Percentiles rank a stretch among this genome's conserved stretches.
Conservation (phyloP, 2,888 invertebrate genomes). For the Calliopum simillimum region DNA sequence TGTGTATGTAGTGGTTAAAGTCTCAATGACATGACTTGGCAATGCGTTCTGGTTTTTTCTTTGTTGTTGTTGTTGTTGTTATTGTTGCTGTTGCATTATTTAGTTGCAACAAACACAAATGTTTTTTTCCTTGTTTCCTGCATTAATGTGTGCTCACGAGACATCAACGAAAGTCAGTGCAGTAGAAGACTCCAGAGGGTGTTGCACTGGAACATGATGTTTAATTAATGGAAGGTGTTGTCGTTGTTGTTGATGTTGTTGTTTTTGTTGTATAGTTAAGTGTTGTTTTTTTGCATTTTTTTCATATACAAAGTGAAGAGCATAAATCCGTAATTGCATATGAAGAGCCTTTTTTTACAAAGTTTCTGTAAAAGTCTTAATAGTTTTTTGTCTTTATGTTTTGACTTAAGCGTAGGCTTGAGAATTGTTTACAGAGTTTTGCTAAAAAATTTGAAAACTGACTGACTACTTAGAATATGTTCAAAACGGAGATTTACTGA, state of each 20-base stretch:
- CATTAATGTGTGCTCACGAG: slow-evolving; percentile 19
- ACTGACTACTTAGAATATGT: too few relatives aligned
- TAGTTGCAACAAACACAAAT: slow-evolving; percentile 21
- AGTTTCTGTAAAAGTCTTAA: too few relatives aligned
- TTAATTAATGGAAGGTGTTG: slow-evolving; percentile 31
- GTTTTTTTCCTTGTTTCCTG: slow-evolving; percentile 20
- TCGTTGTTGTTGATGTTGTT: neutral
- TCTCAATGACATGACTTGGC: neutral
- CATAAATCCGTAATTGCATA: too few relatives aligned
- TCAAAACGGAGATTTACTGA: too few relatives aligned
- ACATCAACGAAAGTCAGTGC: neutral
- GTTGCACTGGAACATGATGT: slow-evolving; percentile 35
- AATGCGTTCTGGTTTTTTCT: too few relatives aligned
- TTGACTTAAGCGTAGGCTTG: too few relatives aligned
- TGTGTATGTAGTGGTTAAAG: neutral
- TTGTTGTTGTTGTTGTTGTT: too few relatives aligned
- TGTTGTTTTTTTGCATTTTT: neutral
- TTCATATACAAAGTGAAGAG: too few relatives aligned
- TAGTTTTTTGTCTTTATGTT: too few relatives aligned
- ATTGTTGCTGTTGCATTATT: slow-evolving; percentile 33
- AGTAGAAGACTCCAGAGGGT: slow-evolving; percentile 21
- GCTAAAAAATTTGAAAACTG: too few relatives aligned
- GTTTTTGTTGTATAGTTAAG: neutral
- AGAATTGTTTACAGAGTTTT: too few relatives aligned
- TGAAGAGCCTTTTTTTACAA: too few relatives aligned